These are phyloP conservation scores for Marisa cornuarietis DNA, from an alignment of 1,140 invertebrate genomes.

Conservation along the genomic window DNA sequence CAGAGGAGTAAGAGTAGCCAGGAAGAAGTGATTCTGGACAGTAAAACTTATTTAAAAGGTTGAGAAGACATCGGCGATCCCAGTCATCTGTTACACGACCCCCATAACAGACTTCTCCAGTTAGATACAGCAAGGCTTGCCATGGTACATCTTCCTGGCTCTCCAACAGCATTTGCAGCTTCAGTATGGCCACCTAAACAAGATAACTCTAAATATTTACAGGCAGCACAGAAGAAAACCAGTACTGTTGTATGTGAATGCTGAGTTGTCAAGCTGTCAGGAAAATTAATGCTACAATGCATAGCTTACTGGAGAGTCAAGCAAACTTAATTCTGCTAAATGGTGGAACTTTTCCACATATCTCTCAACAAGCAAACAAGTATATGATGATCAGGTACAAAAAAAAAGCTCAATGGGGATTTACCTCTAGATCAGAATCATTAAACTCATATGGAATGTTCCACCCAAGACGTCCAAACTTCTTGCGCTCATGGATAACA, in stretches of 20 bases:
- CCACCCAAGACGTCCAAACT: conserved; percentile 88
- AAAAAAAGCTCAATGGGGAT: not conserved
- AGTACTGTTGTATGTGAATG: too few species aligned
- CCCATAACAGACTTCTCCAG: conserved; percentile 83
- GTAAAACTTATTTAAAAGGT: conserved; percentile 72
- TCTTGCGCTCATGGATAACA: conserved; percentile 85
- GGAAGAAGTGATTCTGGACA: conserved; percentile 50
- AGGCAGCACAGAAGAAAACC: too few species aligned
- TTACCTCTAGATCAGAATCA: conserved; percentile 76
- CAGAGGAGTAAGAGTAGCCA: conserved; percentile 58
- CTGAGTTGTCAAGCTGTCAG: too few species aligned
- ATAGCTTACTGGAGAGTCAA: not conserved
- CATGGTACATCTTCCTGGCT: conserved; percentile 75
- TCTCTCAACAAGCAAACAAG: not conserved
- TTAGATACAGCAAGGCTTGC: conserved; percentile 85
- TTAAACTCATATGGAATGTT: conserved; percentile 90
- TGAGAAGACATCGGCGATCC: conserved; percentile 64
- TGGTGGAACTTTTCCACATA: not conserved
- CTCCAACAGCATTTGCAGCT: conserved; percentile 58
- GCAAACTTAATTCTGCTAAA: not conserved
- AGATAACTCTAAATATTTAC: not conserved
- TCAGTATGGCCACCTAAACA: conserved; percentile 60
- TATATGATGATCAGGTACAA: not conserved
- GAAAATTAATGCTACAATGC: not conserved
- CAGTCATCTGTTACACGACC: conserved; percentile 74